Conservation (phyloP, 1,140 invertebrate species). For the Monochamus saltuarius region DNA sequence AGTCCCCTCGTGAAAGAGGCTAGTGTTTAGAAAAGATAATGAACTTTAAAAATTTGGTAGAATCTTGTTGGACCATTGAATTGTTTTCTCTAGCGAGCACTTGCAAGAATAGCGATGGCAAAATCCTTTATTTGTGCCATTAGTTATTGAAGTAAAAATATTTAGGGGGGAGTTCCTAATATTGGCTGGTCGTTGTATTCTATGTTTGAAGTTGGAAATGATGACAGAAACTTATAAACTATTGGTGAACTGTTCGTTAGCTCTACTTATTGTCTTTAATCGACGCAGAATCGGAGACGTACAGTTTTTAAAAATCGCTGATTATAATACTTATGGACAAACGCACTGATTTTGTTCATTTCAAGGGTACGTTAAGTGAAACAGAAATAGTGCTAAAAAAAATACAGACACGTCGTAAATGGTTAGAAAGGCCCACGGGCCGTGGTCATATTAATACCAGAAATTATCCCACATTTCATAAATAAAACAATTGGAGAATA, state of each 20-base stretch:
- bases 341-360: constrained; percentile 27
- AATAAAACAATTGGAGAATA: too few relatives aligned
- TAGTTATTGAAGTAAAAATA: constrained; percentile 29
- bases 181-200: constrained; percentile 3
- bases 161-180: not conserved
- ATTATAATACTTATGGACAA: constrained; percentile 28
- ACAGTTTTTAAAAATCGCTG: constrained; percentile 34
- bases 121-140: constrained; percentile 31
- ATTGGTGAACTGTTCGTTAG: constrained; percentile 18
- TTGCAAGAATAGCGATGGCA: constrained; percentile 32
- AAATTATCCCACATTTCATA: too few relatives aligned
- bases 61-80: constrained; percentile 30
- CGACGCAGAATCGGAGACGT: constrained; percentile 35
- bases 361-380: constrained; percentile 32
- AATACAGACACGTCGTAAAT: too few relatives aligned
- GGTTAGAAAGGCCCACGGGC: constrained; percentile 14
- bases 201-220: not conserved
- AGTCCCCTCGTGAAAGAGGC: constrained; percentile 14
- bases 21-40: constrained; percentile 24
- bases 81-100: constrained; percentile 29
- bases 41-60: constrained; percentile 27
- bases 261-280: constrained; percentile 34
- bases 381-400: constrained; percentile 28
- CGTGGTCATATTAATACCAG: too few relatives aligned
- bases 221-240: constrained; percentile 18